Base-by-base conservation (phyloP, 2,888 invertebrate species). In the Epistrophella euchroma region DNA sequence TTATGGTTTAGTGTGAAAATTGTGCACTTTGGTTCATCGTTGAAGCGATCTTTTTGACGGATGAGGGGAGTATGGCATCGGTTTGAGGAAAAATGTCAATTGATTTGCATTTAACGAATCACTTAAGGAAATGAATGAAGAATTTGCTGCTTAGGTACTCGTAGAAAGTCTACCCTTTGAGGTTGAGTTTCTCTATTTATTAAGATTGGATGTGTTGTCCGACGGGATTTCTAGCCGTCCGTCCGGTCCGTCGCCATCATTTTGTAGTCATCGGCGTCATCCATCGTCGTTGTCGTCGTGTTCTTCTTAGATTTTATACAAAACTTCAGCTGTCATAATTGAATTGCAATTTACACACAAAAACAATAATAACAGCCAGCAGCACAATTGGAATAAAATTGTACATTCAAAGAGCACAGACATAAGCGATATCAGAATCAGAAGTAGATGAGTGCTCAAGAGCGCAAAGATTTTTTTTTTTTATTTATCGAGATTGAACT, bases 21-120 rank as follows among this genome's bases (percentile, higher is more conserved):
- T 86, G 76, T 86, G 81, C 77, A 76, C 76, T 85, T 85, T 78
- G 56, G 45, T 52, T 68, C 17, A 64, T 64, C 62, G 43, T 25
- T 64, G 43, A 37, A 68, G 52, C 50, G 37, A 50, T 50, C 45
- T 50, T 35, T 35, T 1, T 50, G 35, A n/a, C 35, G 52, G 47
- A 25, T 25, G 35, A 25, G 17, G 15, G 17, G 22, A 52, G 17
- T 2, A 25, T 11, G 40, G 17, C 9, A n/a, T 4, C 4, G 19
- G 62, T 62, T 62, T 28, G 28, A 45, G 28, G 50, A 37, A 70
- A 86, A 82, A 85, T 85, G 85, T 81, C 85, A 82, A 86, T 86
- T 86, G 86, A 86, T 86, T 86, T 86, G 86, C 86, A 82, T 86
- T 86, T 86, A 86, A 86, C 86, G 82, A 82, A 86, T 86, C 86